A percentile compares a stretch with the other conserved stretches of the same genome.
These are phyloP conservation scores for Tetheella fluctuosa DNA, from an alignment of 2,888 invertebrate species.

Conservation along the genomic window DNA sequence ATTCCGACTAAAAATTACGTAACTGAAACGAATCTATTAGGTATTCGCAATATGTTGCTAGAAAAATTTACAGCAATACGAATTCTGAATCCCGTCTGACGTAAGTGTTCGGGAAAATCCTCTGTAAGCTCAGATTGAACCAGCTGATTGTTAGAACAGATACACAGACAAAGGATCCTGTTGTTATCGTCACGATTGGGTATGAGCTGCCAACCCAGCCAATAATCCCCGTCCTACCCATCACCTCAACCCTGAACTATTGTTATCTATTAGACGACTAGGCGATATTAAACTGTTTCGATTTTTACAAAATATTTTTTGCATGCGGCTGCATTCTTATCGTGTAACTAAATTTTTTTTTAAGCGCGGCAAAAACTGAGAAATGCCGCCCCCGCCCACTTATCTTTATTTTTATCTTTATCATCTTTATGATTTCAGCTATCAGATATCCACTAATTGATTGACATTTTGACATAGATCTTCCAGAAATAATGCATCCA, in stretches of 20 bases:
- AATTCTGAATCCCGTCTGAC: not conserved
- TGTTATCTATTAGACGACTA: not conserved
- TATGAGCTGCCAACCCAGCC: not conserved
- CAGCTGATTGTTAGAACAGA: not conserved
- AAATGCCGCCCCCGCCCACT: too few relatives aligned
- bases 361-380: too few relatives aligned
- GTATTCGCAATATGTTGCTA: not conserved
- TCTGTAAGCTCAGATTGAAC: not conserved
- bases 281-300: not conserved
- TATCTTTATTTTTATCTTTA: too few relatives aligned
- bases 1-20: too few relatives aligned
- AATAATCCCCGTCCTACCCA: not conserved
- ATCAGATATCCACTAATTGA: too few relatives aligned
- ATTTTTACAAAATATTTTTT: not conserved
- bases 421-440: too few relatives aligned
- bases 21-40: not conserved
- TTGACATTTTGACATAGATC: too few relatives aligned
- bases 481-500: too few relatives aligned
- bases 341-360: too few relatives aligned
- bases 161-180: not conserved
- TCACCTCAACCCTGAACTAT: not conserved
- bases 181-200: not conserved
- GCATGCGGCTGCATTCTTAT: not conserved
- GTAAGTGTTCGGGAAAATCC: conserved; percentile 4
- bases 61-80: not conserved